These are phyloP conservation scores for Diaprepes abbreviatus DNA, from an alignment of 2,888 invertebrate genomes.

Conservation along the genomic window DNA sequence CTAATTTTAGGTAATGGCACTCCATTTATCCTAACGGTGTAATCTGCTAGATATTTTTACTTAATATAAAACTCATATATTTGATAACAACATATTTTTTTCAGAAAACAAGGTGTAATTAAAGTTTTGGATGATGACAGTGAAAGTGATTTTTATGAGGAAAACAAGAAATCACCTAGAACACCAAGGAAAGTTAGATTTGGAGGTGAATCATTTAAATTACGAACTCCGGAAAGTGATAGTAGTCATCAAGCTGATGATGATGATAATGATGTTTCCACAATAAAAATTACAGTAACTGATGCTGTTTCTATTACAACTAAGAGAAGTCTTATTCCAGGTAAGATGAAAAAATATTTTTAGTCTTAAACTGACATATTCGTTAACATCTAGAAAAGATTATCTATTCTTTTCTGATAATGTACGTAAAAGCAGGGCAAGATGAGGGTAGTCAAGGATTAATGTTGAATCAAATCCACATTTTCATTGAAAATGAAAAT, in stretches of 20 bases:
- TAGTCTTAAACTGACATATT: too few relatives aligned
- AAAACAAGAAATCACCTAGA: conserved; percentile 64
- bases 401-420: too few relatives aligned
- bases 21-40: too few relatives aligned
- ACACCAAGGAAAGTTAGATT: conserved; percentile 84
- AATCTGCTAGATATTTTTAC: too few relatives aligned
- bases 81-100: conserved; percentile 12
- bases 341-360: conserved; percentile 21
- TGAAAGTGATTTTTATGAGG: conserved; percentile 70
- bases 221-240: conserved; percentile 88
- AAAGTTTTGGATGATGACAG: conserved; percentile 74
- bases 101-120: conserved; percentile 69
- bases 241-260: conserved; percentile 71
- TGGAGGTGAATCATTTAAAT: conserved; percentile 89
- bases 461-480: too few relatives aligned
- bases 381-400: too few relatives aligned
- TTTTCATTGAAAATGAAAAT: too few relatives aligned
- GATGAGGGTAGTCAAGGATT: too few relatives aligned
- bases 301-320: conserved; percentile 58
- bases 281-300: conserved; percentile 57
- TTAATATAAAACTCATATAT: too few relatives aligned
- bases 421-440: too few relatives aligned
- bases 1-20: too few relatives aligned
- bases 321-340: conserved; percentile 67
- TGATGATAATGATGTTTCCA: conserved; percentile 45